phyloP scores from a whole-genome alignment of 2,888 invertebrate species.

The Oscheius sp. region DNA sequence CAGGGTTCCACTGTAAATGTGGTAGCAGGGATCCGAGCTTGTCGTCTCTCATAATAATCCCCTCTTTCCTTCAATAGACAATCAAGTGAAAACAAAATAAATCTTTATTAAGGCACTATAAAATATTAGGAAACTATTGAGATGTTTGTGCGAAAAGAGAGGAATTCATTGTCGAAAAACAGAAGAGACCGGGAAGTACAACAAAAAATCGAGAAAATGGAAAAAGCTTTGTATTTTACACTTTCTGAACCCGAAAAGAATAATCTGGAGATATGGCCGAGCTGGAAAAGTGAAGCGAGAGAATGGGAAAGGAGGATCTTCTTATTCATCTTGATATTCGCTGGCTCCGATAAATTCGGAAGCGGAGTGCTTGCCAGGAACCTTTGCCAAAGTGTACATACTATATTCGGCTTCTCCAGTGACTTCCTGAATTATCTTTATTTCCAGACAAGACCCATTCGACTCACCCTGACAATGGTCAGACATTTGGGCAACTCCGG shows the following conservation, averaged over 20 bases:
- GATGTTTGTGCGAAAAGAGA: too few species aligned
- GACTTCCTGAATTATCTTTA: slow-evolving; percentile 59
- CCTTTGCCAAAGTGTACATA: slow-evolving; percentile 64
- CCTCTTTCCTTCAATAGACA: too few species aligned
- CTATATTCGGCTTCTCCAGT: slow-evolving; percentile 64
- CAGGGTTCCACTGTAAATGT: too few species aligned
- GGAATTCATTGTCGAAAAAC: too few species aligned
- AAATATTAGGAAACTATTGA: too few species aligned
- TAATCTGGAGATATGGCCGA: slow-evolving; percentile 21
- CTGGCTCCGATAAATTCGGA: slow-evolving; percentile 49
- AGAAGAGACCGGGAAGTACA: neutral
- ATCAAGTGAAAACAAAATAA: too few species aligned
- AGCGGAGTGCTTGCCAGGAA: slow-evolving; percentile 30
- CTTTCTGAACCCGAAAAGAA: neutral
- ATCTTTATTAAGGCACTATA: too few species aligned
- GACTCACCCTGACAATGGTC: slow-evolving; percentile 55
- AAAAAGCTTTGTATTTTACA: slow-evolving; percentile 18
- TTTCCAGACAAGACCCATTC: neutral
- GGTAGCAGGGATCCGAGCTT: too few species aligned
- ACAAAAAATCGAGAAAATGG: slow-evolving; percentile 6
- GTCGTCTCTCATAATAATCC: too few species aligned
- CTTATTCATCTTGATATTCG: slow-evolving; percentile 48
- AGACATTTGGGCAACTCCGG: slow-evolving; percentile 65
- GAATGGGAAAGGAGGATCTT: neutral
- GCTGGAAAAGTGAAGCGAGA: slow-evolving; percentile 30